A percentile compares a stretch with the other conserved stretches of the same genome.
Evolutionary conservation across 2,113 vertebrate genomes (phyloP).

Genomic region (Grammomys surdaster): DNA sequence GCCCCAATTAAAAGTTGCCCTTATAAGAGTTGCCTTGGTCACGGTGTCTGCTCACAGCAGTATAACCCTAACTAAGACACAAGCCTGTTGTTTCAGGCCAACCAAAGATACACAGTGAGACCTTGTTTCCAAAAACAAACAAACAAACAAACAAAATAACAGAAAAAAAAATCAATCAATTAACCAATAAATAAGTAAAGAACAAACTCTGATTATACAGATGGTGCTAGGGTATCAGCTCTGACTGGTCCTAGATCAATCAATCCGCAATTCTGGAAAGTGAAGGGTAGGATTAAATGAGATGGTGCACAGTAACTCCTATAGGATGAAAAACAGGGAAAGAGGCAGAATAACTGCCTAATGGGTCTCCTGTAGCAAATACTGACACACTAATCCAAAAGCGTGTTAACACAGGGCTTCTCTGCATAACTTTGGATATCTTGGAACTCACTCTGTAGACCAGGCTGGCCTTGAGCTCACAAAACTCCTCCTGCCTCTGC

Average conservation of each 20-base stretch:
- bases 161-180: neutral
- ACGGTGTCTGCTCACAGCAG: no score
- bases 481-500: neutral
- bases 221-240: neutral
- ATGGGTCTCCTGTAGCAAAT: neutral
- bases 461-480: neutral
- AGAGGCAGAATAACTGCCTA: neutral
- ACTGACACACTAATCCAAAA: constrained; percentile 29
- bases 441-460: neutral
- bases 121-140: no score
- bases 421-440: neutral
- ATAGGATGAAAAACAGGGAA: neutral
- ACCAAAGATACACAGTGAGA: neutral
- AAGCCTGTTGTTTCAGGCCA: neutral
- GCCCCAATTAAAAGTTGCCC: no score
- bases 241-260: neutral
- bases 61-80: no score
- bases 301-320: neutral
- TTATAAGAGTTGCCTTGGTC: no score
- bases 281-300: neutral
- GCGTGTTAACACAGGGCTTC: neutral
- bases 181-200: neutral
- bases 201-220: neutral
- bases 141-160: neutral
- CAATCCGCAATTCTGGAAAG: neutral